These are phyloP conservation scores for Syndactyla subalaris DNA, from an alignment of 2,797 vertebrate species.

Conservation along the genomic window DNA sequence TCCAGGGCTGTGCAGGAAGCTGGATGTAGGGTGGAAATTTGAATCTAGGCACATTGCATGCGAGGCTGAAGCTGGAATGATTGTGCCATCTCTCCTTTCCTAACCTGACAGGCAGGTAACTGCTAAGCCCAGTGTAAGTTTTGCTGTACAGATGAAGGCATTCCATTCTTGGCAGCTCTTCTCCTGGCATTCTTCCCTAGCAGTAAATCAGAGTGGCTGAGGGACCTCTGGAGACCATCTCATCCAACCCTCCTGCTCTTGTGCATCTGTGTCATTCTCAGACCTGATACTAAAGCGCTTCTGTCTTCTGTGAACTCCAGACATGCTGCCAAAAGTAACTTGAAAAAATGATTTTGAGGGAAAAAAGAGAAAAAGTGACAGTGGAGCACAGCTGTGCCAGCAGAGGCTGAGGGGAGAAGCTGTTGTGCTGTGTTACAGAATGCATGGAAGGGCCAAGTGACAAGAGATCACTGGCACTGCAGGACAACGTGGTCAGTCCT, in stretches of 20 bases:
- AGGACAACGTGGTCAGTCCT: background rate
- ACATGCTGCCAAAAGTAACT: background rate
- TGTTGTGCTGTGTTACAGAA: background rate
- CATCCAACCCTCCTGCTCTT: background rate
- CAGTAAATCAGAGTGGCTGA: background rate
- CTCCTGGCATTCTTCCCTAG: background rate
- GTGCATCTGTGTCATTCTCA: background rate
- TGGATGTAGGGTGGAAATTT: background rate
- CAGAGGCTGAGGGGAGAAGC: background rate
- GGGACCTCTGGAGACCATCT: background rate
- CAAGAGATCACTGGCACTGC: background rate
- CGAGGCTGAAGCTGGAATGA: background rate
- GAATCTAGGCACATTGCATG: background rate
- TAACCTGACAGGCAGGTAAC: background rate
- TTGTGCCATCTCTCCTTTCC: background rate
- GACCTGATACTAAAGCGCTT: background rate
- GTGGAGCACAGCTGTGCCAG: background rate
- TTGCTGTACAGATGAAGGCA: background rate
- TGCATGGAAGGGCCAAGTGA: background rate
- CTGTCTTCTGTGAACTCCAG: background rate
- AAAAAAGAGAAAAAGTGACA: background rate
- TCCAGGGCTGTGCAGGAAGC: background rate
- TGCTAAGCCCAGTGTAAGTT: background rate
- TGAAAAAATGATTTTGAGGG: background rate
- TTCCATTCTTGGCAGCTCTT: background rate